A percentile compares a stretch with the other conserved stretches of the same genome.
Conservation (phyloP, 1,140 invertebrate genomes). For the Papilio polyxenes region DNA sequence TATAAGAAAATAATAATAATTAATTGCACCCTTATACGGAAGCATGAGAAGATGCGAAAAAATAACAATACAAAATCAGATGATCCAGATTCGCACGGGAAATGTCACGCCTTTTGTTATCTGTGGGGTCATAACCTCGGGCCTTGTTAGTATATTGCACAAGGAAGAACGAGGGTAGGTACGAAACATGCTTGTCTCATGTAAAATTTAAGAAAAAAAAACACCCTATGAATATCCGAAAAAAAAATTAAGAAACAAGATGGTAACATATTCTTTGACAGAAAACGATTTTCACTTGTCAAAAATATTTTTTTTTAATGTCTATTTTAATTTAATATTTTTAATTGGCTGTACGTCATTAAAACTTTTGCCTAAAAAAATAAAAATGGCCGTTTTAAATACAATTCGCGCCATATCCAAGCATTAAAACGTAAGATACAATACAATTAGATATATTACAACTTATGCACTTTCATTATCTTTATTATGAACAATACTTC, state of each 20-base stretch:
- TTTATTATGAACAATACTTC: background rate
- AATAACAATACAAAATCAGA: slow-evolving; percentile 67
- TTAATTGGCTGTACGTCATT: background rate
- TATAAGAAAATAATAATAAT: slow-evolving; percentile 8
- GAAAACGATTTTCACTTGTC: background rate
- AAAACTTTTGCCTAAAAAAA: background rate
- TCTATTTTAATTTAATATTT: background rate
- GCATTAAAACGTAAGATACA: background rate
- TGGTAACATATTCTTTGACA: background rate
- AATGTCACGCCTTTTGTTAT: slow-evolving; percentile 53
- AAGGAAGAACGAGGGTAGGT: background rate
- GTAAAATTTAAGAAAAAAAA: slow-evolving; percentile 19
- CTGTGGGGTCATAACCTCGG: slow-evolving; percentile 56
- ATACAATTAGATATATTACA: background rate
- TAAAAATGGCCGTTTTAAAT: background rate
- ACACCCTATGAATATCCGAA: background rate
- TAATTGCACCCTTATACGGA: slow-evolving; percentile 38
- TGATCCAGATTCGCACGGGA: slow-evolving; percentile 72
- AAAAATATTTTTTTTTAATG: background rate
- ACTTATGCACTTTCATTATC: background rate
- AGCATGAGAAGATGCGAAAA: slow-evolving; percentile 48
- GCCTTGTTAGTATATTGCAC: slow-evolving; percentile 35
- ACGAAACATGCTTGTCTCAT: background rate
- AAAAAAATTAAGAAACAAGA: background rate
- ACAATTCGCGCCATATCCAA: background rate